Conservation (phyloP, 1,140 invertebrate genomes). For the Drosophila paulistorum region DNA sequence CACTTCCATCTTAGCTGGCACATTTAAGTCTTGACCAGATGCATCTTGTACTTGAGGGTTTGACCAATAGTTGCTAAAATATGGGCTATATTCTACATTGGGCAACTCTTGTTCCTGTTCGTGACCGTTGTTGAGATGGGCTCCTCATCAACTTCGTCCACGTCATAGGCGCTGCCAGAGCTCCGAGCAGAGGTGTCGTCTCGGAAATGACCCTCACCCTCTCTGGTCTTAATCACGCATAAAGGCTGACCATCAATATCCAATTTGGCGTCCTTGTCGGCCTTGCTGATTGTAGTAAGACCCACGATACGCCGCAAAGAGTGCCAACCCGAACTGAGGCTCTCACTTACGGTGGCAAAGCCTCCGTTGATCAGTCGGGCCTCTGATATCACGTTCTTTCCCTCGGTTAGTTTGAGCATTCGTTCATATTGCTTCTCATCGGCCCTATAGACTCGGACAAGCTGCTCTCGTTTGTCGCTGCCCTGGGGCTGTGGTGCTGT, state of each 20-base stretch:
- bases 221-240: constrained; percentile 60
- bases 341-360: constrained; percentile 58
- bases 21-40: too few relatives aligned
- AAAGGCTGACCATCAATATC: constrained; percentile 60
- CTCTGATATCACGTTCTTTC: too few relatives aligned
- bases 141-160: constrained; percentile 29
- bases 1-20: not conserved
- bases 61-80: constrained; percentile 45
- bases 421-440: too few relatives aligned
- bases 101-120: constrained; percentile 18
- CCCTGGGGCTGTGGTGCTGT: too few relatives aligned
- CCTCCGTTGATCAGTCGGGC: constrained; percentile 67
- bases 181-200: constrained; percentile 18
- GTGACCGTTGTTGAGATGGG: constrained; percentile 49
- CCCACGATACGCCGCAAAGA: constrained; percentile 61
- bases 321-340: constrained; percentile 63
- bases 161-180: constrained; percentile 15
- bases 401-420: too few relatives aligned
- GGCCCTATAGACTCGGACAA: too few relatives aligned
- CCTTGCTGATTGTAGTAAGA: constrained; percentile 35
- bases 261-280: constrained; percentile 35
- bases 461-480: too few relatives aligned
- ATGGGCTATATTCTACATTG: constrained; percentile 17
- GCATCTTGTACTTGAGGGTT: not conserved
- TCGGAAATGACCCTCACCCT: constrained; percentile 17